Percentiles rank a stretch among this genome's conserved stretches.
Evolutionary conservation across 2,888 invertebrate species (phyloP).

Genomic region (Villa cingulata): DNA sequence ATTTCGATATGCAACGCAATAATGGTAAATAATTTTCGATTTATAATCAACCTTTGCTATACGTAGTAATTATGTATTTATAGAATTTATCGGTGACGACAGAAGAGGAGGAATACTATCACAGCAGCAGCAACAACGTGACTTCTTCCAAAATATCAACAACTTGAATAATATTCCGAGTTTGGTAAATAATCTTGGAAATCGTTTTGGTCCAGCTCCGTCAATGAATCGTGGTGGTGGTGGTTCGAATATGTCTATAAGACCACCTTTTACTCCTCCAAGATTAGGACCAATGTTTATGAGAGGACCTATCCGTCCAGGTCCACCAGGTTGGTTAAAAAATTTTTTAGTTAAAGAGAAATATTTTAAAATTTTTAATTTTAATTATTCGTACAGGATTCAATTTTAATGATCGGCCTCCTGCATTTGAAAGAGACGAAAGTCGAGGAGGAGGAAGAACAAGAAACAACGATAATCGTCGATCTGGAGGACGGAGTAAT

Average conservation of each 20-base stretch:
- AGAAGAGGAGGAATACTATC: slow-evolving; percentile 18
- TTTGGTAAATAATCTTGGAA: slow-evolving; percentile 19
- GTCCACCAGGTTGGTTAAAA: slow-evolving; percentile 12
- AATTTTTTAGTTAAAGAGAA: background rate
- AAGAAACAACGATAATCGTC: slow-evolving; percentile 19
- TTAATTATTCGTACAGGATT: no score
- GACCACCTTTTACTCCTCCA: slow-evolving; percentile 17
- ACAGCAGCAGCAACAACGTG: slow-evolving; percentile 13
- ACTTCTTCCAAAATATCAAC: slow-evolving; percentile 28
- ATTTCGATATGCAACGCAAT: slow-evolving; percentile 8
- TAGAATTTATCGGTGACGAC: slow-evolving; percentile 9
- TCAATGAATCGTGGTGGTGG: slow-evolving; percentile 8
- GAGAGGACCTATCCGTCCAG: slow-evolving; percentile 17
- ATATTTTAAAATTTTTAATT: background rate
- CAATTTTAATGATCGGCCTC: slow-evolving; percentile 15
- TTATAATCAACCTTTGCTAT: background rate
- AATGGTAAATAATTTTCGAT: slow-evolving; percentile 4
- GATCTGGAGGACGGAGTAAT: slow-evolving; percentile 16
- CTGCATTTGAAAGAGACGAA: slow-evolving; percentile 18
- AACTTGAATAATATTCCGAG: slow-evolving; percentile 8
- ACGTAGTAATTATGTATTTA: background rate
- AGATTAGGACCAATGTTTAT: slow-evolving; percentile 17
- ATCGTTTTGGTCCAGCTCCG: slow-evolving; percentile 28
- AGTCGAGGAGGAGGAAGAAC: slow-evolving; percentile 13
- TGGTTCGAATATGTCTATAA: slow-evolving; percentile 9